Evolutionary conservation across 2,888 invertebrate genomes (phyloP).

Genomic region (Tenthredo livida): DNA sequence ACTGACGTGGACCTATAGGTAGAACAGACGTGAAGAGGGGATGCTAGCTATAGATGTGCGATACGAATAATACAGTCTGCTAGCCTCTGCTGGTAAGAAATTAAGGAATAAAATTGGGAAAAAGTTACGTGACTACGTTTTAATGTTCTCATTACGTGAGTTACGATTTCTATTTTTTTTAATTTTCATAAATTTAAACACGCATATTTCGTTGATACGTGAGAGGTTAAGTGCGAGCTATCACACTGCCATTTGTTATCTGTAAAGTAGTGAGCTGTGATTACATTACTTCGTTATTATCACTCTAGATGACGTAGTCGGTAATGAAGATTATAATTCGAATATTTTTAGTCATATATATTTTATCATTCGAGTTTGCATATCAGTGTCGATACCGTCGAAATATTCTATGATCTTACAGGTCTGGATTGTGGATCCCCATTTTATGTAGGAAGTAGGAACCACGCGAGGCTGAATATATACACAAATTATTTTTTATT

Average conservation of each 20-base stretch:
- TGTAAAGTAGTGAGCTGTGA: no score
- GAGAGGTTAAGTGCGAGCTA: neutral
- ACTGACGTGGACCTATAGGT: slow-evolving; percentile 48
- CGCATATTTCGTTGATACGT: neutral
- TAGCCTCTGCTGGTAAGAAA: slow-evolving; percentile 23
- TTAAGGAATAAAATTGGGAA: neutral
- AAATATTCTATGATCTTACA: neutral
- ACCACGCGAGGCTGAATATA: neutral
- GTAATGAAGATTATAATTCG: neutral
- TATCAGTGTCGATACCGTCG: neutral
- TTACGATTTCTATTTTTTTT: neutral
- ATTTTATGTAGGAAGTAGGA: neutral
- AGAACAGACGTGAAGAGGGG: neutral
- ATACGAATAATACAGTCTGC: neutral
- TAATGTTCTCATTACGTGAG: neutral
- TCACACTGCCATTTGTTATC: neutral
- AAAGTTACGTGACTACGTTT: neutral
- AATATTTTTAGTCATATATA: neutral
- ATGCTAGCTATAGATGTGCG: neutral
- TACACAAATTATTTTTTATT: neutral
- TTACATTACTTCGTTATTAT: no score
- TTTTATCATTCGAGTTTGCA: neutral
- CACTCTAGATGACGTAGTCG: neutral
- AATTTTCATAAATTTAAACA: neutral
- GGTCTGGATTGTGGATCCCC: neutral